Evolutionary conservation across 2,113 vertebrate species (phyloP), one percentile per base, ranked within the genome.

Genomic region (Hepsetus odoe): DNA sequence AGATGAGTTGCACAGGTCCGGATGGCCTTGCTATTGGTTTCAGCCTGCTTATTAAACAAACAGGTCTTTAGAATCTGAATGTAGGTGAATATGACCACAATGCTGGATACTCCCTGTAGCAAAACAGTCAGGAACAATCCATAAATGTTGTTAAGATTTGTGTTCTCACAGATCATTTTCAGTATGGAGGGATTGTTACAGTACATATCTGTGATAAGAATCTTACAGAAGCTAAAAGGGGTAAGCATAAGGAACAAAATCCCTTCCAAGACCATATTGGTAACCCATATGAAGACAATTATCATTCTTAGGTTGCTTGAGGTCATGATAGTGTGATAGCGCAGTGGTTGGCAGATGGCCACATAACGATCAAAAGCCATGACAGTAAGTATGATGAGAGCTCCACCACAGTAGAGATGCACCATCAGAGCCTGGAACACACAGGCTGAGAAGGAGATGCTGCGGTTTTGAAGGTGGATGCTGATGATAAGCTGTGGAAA

Each of bases 311-410:
- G 38, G 24, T 51, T 75, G 24, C 20, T 18, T 24, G 38, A 13
- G 46, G 74, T 79, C 62, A 75, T 72, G 9, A 72, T 61, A 12
- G 22, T 3, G 30, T 20, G 40, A 62, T 76, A 80, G 18, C 51
- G 51, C 8, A 80, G 53, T 1, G 80, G 80, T n/a, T n/a, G 22
- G 40, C 80, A 82, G 67, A 81, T 81, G 65, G 80, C 80, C 22
- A 79, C 20, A 44, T 79, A 82, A n/a, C 80, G 62, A 32, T 82
- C 80, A 26, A 65, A 82, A 1, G 80, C 80, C 80, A 82, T 75
- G 65, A 56, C 77, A n/a, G 72, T 80, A 26, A 83, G 58, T 33
- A 76, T 80, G 40, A 80, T 28, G n/a, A 70, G 24, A 22, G 78
- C 40, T 5, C 77, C 82, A 14, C 38, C 78, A 8, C 35, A 42